Base-by-base conservation (phyloP, 30 jellyfish, hydroid and myxozoan species). In the Hydractinia symbiolongicarpus region DNA sequence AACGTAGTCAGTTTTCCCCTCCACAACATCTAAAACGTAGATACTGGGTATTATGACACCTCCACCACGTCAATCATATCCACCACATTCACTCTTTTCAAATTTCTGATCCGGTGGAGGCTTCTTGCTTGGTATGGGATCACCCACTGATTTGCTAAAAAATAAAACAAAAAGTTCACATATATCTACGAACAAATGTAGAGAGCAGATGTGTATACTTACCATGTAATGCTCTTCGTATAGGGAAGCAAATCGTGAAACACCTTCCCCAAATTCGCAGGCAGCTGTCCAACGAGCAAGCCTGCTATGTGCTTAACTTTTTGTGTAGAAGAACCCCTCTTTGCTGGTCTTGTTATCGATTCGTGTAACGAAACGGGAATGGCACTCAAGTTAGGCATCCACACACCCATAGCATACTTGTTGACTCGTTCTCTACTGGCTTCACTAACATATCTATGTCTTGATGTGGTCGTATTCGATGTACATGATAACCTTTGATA, bases 41-140 rank as follows among this genome's bases (percentile, higher is more conserved):
- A 11, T 58, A 16, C 69, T 11, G 19, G 69, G 69, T 58, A 58
- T 58, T 13, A 58, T 58, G 19, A 58, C 69, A 11, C 69, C 69
- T 58, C 69, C 69, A 58, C 69, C 69, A 11, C 69, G 15, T 58
- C 19, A 3, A 58, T 58, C 69, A 58, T 11, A 58, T 58, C 69
- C 69, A 16, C 69, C 69, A 11, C 17, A 58, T 11, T 13, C 19
- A 16, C 19, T 58, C 19, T 58, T 58, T 16, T 58, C 17, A 58
- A 58, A 58, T 16, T 58, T 58, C 69, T 58, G 69, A 58, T 58
- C 69, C 15, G 69, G 19, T 58, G 69, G 69, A 11, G 69, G 69
- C 69, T 58, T 58, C 19, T 58, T 58, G 69, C 69, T 58, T 16
- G 19, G 69, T 11, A 58, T 16, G 19, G 69, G 69, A 11, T 58